Evolutionary conservation across 2,888 invertebrate genomes (phyloP).

Genomic region (Spodoptera littoralis): DNA sequence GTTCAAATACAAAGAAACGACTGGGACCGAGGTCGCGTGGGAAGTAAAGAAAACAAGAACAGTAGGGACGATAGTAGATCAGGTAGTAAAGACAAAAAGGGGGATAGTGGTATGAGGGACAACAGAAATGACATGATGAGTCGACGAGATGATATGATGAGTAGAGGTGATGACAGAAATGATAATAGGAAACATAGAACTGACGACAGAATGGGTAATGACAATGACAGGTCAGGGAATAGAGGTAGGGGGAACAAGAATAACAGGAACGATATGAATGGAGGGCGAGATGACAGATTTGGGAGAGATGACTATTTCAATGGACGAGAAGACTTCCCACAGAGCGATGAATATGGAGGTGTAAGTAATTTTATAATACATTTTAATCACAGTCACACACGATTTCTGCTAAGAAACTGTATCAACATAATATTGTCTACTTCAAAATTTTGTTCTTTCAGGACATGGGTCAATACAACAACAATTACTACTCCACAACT

Average conservation of each 20-base stretch:
- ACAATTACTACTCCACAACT: slow-evolving; percentile 65
- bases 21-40: slow-evolving; percentile 61
- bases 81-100: slow-evolving; percentile 52
- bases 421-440: too few species aligned
- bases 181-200: slow-evolving; percentile 49
- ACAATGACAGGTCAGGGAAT: slow-evolving; percentile 36
- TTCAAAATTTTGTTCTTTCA: slow-evolving; percentile 26
- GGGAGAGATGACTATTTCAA: slow-evolving; percentile 60
- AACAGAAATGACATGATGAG: slow-evolving; percentile 58
- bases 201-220: slow-evolving; percentile 47
- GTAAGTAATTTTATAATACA: slow-evolving; percentile 64
- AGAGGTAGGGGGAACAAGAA: slow-evolving; percentile 23
- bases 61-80: slow-evolving; percentile 57
- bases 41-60: slow-evolving; percentile 60
- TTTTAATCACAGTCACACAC: too few species aligned
- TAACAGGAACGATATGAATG: slow-evolving; percentile 49
- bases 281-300: slow-evolving; percentile 41
- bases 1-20: slow-evolving; percentile 63
- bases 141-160: slow-evolving; percentile 55
- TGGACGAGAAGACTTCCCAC: slow-evolving; percentile 68
- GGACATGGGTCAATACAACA: slow-evolving; percentile 65
- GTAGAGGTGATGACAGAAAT: slow-evolving; percentile 47
- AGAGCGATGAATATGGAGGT: slow-evolving; percentile 69
- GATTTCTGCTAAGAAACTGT: too few species aligned
- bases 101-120: slow-evolving; percentile 44